These are phyloP conservation scores for Brachyhypopomus gauderio DNA, from an alignment of 2,113 vertebrate genomes.

Conservation along the genomic window DNA sequence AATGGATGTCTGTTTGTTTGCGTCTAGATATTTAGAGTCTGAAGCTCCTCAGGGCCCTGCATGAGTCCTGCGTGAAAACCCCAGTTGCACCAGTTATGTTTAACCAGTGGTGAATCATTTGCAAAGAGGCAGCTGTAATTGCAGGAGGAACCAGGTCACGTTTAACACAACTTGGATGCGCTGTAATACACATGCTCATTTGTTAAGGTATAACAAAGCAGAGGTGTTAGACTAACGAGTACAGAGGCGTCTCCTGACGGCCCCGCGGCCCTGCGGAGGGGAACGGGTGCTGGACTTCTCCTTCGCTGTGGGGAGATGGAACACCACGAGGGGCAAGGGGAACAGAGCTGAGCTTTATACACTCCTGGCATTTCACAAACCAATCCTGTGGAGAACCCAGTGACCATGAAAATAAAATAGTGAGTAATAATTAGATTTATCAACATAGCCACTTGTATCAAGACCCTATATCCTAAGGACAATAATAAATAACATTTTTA, in stretches of 20 bases:
- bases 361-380: neutral
- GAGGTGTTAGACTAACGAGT: neutral
- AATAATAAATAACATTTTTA: too few relatives aligned
- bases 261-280: neutral
- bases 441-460: too few relatives aligned
- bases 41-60: neutral
- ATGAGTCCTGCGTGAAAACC: conserved; percentile 2
- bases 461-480: too few relatives aligned
- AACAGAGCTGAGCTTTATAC: neutral
- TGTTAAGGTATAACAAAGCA: neutral
- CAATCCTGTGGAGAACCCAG: neutral
- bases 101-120: conserved; percentile 69
- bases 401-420: too few relatives aligned
- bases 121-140: conserved; percentile 35
- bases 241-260: neutral
- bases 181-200: neutral
- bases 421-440: too few relatives aligned
- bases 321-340: neutral
- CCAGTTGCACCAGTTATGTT: conserved; percentile 47
- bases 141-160: neutral
- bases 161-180: neutral
- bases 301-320: neutral
- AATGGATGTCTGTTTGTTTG: conserved; percentile 16
- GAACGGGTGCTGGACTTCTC: neutral
- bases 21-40: neutral